Percentiles rank a stretch among this genome's conserved stretches.
Evolutionary conservation across 2,888 invertebrate species (phyloP).

Genomic region (Oxystoma pomonae): DNA sequence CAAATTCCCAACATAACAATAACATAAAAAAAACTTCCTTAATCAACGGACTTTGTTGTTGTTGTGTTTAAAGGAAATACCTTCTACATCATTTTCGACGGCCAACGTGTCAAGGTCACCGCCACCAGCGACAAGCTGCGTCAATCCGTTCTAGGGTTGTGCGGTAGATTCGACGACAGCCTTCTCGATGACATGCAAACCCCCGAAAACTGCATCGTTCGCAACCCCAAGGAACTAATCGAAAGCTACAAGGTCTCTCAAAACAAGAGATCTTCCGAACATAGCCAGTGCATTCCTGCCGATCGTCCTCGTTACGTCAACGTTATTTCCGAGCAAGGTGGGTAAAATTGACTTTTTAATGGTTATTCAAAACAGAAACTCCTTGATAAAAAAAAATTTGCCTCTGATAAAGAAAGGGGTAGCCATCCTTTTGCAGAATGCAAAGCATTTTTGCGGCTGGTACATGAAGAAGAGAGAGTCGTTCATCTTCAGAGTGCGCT

Average conservation of each 20-base stretch:
- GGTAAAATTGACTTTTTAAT: too few relatives aligned
- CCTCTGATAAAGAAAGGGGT: too few relatives aligned
- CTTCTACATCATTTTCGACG: slow-evolving; percentile 57
- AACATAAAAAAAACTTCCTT: too few relatives aligned
- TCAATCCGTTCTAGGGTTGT: slow-evolving; percentile 59
- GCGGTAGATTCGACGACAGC: slow-evolving; percentile 61
- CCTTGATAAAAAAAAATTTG: too few relatives aligned
- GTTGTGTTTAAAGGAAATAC: slow-evolving; percentile 34
- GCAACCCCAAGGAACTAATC: slow-evolving; percentile 52
- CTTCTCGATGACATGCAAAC: slow-evolving; percentile 56
- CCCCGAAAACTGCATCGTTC: slow-evolving; percentile 54
- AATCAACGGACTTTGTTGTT: too few relatives aligned
- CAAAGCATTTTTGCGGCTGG: too few relatives aligned
- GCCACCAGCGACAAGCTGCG: slow-evolving; percentile 47
- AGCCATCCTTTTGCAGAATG: too few relatives aligned
- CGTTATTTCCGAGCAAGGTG: slow-evolving; percentile 46
- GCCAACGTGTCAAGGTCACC: slow-evolving; percentile 50
- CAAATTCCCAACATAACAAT: too few relatives aligned
- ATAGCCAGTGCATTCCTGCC: slow-evolving; percentile 36
- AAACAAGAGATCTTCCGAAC: slow-evolving; percentile 34
- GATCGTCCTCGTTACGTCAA: slow-evolving; percentile 41
- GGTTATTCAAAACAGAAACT: too few relatives aligned
- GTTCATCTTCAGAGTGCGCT: too few relatives aligned
- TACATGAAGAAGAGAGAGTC: too few relatives aligned
- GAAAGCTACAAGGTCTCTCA: slow-evolving; percentile 55